These are phyloP conservation scores for Neolamprologus devosi DNA, from an alignment of 2,113 vertebrate species.

Conservation along the genomic window DNA sequence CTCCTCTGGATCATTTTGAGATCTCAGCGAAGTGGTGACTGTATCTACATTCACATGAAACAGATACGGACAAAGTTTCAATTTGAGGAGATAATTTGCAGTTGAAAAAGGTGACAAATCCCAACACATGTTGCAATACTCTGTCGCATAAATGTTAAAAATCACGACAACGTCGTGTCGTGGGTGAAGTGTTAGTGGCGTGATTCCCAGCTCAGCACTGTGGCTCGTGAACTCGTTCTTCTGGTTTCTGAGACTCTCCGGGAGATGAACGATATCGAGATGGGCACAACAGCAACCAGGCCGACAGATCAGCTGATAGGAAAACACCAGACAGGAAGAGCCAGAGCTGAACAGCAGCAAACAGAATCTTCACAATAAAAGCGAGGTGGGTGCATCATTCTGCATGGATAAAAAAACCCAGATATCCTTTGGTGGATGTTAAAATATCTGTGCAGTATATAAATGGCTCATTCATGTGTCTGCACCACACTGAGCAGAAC, in stretches of 20 bases:
- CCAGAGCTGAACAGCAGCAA: neutral
- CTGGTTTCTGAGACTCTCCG: fast-evolving
- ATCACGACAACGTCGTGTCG: fast-evolving
- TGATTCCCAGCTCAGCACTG: neutral
- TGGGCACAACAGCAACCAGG: neutral
- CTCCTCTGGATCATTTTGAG: neutral
- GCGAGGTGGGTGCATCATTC: neutral
- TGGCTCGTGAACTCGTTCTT: fast-evolving
- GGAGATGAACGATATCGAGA: neutral
- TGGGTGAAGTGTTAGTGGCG: neutral
- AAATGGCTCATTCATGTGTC: neutral
- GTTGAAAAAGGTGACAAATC: neutral
- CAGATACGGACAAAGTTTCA: fast-evolving
- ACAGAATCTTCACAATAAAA: neutral
- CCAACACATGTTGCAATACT: neutral
- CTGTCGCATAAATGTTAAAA: neutral
- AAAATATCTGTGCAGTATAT: neutral
- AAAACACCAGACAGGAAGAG: neutral
- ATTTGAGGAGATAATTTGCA: neutral
- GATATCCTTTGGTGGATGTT: neutral
- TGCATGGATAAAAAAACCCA: neutral
- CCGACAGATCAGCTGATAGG: neutral
- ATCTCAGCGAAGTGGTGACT: fast-evolving
- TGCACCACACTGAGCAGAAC: neutral
- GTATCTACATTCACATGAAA: fast-evolving